Percentiles rank a stretch among this genome's conserved stretches.
Evolutionary conservation across 2,113 vertebrate species (phyloP).

Genomic region (Hemibagrus wyckioides): DNA sequence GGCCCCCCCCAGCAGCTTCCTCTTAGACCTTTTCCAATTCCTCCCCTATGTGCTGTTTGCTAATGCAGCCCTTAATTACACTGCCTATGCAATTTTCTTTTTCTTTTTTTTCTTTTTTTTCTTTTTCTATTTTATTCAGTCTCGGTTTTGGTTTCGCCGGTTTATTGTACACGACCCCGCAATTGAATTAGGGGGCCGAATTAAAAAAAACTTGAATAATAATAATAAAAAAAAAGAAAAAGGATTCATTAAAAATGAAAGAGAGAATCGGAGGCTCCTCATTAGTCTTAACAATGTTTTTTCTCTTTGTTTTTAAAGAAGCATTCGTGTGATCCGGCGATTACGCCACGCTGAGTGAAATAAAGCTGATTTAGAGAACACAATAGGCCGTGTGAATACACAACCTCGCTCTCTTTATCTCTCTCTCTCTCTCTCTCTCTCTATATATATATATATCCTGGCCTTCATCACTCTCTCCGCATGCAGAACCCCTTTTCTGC

Average conservation of each 20-base stretch:
- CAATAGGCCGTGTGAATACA: conserved; percentile 48
- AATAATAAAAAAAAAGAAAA: too few species aligned
- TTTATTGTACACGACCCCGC: conserved; percentile 35
- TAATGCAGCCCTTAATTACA: conserved; percentile 87
- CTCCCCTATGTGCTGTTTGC: conserved; percentile 81
- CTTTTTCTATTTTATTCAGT: neutral
- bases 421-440: neutral
- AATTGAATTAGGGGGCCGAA: conserved; percentile 48
- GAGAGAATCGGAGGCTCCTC: conserved; percentile 16
- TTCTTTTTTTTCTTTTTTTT: neutral
- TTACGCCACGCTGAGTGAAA: conserved; percentile 49
- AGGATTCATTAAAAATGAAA: conserved; percentile 48
- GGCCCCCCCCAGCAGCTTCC: conserved; percentile 38
- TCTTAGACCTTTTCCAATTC: conserved; percentile 57
- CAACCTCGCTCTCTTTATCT: conserved; percentile 25
- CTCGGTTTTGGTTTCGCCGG: conserved; percentile 33
- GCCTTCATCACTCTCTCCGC: neutral
- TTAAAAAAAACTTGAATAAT: conserved; percentile 37
- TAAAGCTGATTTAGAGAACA: conserved; percentile 50
- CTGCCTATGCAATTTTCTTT: conserved; percentile 79
- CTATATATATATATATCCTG: neutral
- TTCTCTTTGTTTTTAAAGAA: conserved; percentile 33
- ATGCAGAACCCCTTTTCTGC: neutral
- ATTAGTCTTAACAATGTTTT: conserved; percentile 24
- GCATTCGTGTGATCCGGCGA: conserved; percentile 51